Base-by-base conservation (phyloP, 2,797 vertebrate genomes). In the Serranus cabrilla region DNA sequence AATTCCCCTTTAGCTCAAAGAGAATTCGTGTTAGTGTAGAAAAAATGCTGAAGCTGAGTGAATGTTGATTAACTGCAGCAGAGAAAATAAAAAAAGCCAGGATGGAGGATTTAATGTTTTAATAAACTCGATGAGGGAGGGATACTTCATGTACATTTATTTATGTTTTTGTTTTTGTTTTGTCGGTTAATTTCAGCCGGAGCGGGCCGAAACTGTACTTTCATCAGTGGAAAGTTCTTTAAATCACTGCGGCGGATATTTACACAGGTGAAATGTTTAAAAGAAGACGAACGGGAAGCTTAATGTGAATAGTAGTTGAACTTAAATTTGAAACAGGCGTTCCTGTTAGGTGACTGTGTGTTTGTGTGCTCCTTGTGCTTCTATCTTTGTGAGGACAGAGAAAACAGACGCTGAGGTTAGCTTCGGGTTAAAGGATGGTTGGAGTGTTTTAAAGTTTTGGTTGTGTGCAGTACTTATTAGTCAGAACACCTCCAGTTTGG, bases 151-250 rank as follows among this genome's bases (percentile, higher is more conserved):
- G 61, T 78, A 25, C 51, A 78, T 78, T 3, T 81, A 76, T 81
- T 69, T 84, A 72, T 84, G 72, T 49, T 65, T 87, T 49, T 31
- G 40, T 64, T 45, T 71, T 62, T 42, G 60, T 16, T 69, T 51
- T 31, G 77, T 55, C 37, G 17, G 55, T 42, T 60, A 17, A 31
- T 54, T 54, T 55, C 14, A 45, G 50, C 45, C 2, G 13, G 20
- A 23, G 47, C 71, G 52, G 18, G 18, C 55, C 3, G 27, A 34
- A 34, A 58, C 50, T 37, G 20, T 39, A 14, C 13, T 31, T 64
- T 45, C 14, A 39, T 71, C 55, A 16, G 66, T 66, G 21, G 27
- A 68, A 42, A 11, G 17, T 23, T 43, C 10, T 49, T 25, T 50
- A 8, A 45, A 4, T 12, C 37, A 46, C 10, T 25, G 8, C 2